These are phyloP conservation scores for Hirundichthys speculiger DNA, from an alignment of 2,113 vertebrate species.

Conservation along the genomic window DNA sequence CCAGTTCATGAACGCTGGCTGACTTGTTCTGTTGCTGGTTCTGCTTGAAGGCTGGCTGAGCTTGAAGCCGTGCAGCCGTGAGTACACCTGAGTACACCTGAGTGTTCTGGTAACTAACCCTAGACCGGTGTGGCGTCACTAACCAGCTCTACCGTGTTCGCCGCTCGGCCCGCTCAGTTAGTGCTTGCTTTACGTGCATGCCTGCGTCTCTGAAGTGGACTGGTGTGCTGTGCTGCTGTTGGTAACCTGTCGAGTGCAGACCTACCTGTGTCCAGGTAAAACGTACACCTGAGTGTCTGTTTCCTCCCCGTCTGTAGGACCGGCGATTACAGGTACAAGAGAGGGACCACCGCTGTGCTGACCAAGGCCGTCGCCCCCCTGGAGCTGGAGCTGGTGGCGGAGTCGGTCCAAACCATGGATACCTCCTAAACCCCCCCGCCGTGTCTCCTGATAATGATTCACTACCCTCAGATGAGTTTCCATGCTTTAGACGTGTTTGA, in stretches of 20 bases:
- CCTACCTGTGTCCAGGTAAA: not conserved
- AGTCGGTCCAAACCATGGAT: conserved; percentile 89
- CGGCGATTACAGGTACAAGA: conserved; percentile 81
- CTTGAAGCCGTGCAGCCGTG: conserved; percentile 46
- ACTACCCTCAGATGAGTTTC: conserved; percentile 22
- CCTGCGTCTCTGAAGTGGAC: not conserved
- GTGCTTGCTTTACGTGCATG: not conserved
- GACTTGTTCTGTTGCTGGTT: conserved; percentile 51
- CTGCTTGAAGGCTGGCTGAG: conserved; percentile 63
- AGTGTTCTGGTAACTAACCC: conserved; percentile 20
- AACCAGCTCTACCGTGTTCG: conserved; percentile 7
- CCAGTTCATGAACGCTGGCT: conserved; percentile 2
- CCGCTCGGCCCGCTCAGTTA: not conserved
- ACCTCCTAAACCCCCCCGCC: conserved; percentile 75
- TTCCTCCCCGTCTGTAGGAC: conserved; percentile 73
- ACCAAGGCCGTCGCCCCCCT: conserved; percentile 73
- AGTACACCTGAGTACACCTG: conserved; percentile 58
- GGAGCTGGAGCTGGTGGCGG: conserved; percentile 83
- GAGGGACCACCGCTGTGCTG: conserved; percentile 85
- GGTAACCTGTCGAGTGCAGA: not conserved
- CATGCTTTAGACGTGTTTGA: conserved; percentile 66
- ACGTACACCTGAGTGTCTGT: too few species aligned
- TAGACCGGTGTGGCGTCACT: not conserved
- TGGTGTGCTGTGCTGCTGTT: conserved; percentile 1
- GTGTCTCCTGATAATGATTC: conserved; percentile 6